A percentile compares a stretch with the other conserved stretches of the same genome.
Evolutionary conservation across 1,140 invertebrate genomes (phyloP).

Genomic region (Campodea augens): DNA sequence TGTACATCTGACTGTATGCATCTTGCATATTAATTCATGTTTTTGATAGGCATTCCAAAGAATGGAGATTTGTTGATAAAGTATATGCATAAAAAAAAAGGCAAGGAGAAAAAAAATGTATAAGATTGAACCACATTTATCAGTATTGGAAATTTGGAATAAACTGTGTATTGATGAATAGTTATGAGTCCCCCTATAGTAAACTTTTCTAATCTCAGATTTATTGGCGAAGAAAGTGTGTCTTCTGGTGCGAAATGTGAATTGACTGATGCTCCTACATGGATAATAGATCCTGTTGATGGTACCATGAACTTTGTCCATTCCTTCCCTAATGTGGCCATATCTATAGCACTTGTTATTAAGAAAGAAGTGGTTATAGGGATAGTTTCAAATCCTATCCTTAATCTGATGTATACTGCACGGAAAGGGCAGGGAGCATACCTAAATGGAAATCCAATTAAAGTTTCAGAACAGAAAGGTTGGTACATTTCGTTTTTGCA

Average conservation of each 20-base stretch:
- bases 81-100: too few species aligned
- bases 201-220: conserved; percentile 35
- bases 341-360: conserved; percentile 56
- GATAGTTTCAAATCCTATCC: conserved; percentile 77
- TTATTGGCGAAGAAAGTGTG: conserved; percentile 89
- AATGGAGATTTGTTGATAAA: too few species aligned
- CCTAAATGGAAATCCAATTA: conserved; percentile 57
- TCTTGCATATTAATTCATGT: too few species aligned
- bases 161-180: too few species aligned
- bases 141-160: too few species aligned
- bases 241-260: conserved; percentile 45
- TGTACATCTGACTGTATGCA: too few species aligned
- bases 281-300: conserved; percentile 91
- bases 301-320: conserved; percentile 87
- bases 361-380: conserved; percentile 48
- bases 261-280: conserved; percentile 78
- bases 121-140: too few species aligned
- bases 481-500: conserved; percentile 60
- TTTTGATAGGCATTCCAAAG: too few species aligned
- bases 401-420: conserved; percentile 74
- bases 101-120: too few species aligned
- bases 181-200: too few species aligned
- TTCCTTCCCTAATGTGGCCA: conserved; percentile 57
- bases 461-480: conserved; percentile 60
- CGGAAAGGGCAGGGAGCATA: conserved; percentile 68